These are phyloP conservation scores for Pogonus chalceus DNA, from an alignment of 1,140 invertebrate species.

Conservation along the genomic window DNA sequence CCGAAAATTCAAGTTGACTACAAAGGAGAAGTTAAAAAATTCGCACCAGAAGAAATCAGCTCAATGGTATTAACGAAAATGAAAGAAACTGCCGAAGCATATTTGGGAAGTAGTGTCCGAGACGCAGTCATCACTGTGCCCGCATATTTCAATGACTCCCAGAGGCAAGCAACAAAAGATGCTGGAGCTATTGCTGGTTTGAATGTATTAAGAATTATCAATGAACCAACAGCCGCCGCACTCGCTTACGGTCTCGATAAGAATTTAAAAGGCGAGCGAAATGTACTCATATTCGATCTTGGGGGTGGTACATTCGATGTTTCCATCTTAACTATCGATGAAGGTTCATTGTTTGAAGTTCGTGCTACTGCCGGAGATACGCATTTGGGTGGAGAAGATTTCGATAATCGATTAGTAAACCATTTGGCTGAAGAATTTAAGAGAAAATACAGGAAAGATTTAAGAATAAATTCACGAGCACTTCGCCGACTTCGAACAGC, in stretches of 20 bases:
- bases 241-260: slow-evolving; percentile 60
- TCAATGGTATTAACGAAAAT: slow-evolving; percentile 78
- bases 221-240: slow-evolving; percentile 64
- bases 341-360: slow-evolving; percentile 55
- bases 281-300: slow-evolving; percentile 50
- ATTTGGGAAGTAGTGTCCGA: slow-evolving; percentile 43
- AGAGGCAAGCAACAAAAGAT: slow-evolving; percentile 51
- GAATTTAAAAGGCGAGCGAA: slow-evolving; percentile 49
- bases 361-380: slow-evolving; percentile 61
- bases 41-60: slow-evolving; percentile 57
- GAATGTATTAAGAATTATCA: slow-evolving; percentile 59
- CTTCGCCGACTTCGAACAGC: slow-evolving; percentile 61
- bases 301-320: slow-evolving; percentile 61
- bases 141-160: slow-evolving; percentile 36
- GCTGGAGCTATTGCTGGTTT: slow-evolving; percentile 54
- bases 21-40: slow-evolving; percentile 42
- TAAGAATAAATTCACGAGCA: slow-evolving; percentile 35
- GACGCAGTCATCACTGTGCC: slow-evolving; percentile 56
- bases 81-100: slow-evolving; percentile 52
- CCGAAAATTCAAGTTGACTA: slow-evolving; percentile 60
- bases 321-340: slow-evolving; percentile 60
- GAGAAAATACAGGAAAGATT: slow-evolving; percentile 38
- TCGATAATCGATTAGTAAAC: slow-evolving; percentile 62
- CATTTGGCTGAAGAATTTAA: slow-evolving; percentile 44
- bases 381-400: slow-evolving; percentile 60